Base-by-base conservation (phyloP, 1,140 invertebrate genomes). In the Tetramorium alpestre region DNA sequence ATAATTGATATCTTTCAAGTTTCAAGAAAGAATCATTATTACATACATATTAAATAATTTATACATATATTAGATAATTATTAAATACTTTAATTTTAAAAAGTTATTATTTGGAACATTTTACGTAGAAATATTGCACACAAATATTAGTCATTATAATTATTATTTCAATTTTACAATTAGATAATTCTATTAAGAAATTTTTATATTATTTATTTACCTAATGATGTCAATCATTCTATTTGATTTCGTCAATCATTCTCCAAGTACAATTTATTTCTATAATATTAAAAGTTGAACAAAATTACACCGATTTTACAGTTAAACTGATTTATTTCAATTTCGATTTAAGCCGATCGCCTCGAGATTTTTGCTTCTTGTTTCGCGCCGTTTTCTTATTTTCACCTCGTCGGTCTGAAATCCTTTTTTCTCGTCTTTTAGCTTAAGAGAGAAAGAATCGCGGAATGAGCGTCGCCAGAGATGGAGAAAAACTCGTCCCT, bases 381-480 rank as follows among this genome's bases (percentile, higher is more conserved):
- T 73, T 84, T 73, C 41, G 6, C 38, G 4, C 25, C 16, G 49
- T 41, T 65, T 65, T 58, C 33, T 81, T 44, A 69, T 69, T 73
- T 73, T 82, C 60, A 73, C 56, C 7, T 72, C 51, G 33, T 56
- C 8, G 44, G 33, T 80, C 62, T 67, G 18, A 25, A 72, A 73
- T 33, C 22, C 22, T 84, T 75, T 60, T 82, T 72, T 60, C 62
- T 47, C 22, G 8, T 28, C 41, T 69, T 69, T 69, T 16, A 11
- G 25, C 44, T 84, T 54, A 60, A 75, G 18, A 38, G 41, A 73
- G 28, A 84, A 84, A 72, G 65, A 82, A 70, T 44, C 65, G 54
- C 44, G 54, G 41, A 84, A 84, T 84, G 80, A 84, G 13, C 54
- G 54, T 75, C 25, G 69, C 69, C 69, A 28, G 18, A 72, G 38